Conservation (phyloP, 2,113 vertebrate species). For the Amazona guildingii region DNA sequence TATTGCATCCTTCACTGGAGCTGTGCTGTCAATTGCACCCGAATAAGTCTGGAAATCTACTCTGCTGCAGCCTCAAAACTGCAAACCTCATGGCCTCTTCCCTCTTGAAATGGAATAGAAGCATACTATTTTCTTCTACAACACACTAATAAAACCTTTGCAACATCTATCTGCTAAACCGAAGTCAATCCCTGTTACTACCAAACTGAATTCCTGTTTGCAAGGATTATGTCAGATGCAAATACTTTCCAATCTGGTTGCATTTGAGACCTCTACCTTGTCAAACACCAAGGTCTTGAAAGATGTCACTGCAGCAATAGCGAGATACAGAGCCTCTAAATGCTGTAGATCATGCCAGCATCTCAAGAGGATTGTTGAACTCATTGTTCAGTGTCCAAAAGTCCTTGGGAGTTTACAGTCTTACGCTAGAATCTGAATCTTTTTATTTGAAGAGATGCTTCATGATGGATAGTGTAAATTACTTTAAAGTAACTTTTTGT, state of each 20-base stretch:
- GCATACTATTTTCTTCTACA: not conserved
- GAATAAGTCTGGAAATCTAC: not conserved
- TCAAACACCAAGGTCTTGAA: not conserved
- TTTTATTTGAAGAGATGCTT: conserved; percentile 62
- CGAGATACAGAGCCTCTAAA: not conserved
- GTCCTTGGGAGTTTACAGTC: conserved; percentile 67
- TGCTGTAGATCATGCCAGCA: not conserved
- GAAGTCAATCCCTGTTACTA: not conserved
- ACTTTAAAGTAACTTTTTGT: conserved; percentile 69
- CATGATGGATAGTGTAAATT: conserved; percentile 63
- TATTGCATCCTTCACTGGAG: not conserved
- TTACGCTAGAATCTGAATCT: conserved; percentile 56
- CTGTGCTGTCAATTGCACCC: not conserved
- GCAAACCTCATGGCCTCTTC: not conserved
- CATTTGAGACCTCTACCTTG: not conserved
- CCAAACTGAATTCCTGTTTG: not conserved
- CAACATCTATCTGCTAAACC: not conserved
- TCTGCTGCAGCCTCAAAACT: not conserved
- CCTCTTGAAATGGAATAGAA: not conserved
- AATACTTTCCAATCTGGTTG: not conserved
- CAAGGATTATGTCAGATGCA: not conserved
- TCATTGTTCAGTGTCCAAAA: conserved; percentile 26
- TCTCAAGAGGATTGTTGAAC: not conserved
- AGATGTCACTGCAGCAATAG: not conserved
- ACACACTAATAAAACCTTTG: not conserved